These are phyloP conservation scores for Yponomeuta sedellus DNA, from an alignment of 2,888 invertebrate genomes.

Conservation along the genomic window DNA sequence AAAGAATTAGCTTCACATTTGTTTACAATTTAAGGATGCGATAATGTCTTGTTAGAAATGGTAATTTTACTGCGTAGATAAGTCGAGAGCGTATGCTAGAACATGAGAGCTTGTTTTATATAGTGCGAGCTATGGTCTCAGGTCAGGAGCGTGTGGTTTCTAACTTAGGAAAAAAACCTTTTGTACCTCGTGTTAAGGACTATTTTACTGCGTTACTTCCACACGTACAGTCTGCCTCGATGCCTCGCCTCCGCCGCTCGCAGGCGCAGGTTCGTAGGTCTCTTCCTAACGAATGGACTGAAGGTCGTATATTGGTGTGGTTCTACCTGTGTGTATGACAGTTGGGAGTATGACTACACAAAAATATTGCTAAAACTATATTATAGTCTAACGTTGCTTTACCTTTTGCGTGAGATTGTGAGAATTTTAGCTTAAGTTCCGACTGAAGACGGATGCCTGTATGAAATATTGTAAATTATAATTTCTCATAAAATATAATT, in stretches of 20 bases:
- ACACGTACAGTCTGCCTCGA: conserved; percentile 22
- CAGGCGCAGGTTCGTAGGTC: conserved; percentile 37
- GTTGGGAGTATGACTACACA: conserved; percentile 67
- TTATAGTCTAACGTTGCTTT: conserved; percentile 78
- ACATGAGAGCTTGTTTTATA: conserved; percentile 5
- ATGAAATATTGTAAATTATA: conserved; percentile 78
- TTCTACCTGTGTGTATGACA: conserved; percentile 57
- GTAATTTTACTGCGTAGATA: background rate
- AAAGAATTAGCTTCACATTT: background rate
- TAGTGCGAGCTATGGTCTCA: background rate
- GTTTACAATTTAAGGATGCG: background rate
- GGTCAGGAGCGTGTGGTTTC: background rate
- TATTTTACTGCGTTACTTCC: background rate
- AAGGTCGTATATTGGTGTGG: conserved; percentile 42
- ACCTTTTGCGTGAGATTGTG: conserved; percentile 77
- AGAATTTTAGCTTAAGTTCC: conserved; percentile 77
- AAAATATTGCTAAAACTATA: conserved; percentile 73
- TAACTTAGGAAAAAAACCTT: conserved; percentile 2
- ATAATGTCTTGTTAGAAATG: background rate
- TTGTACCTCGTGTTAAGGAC: conserved; percentile 2
- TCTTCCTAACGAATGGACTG: conserved; percentile 57
- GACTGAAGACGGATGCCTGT: conserved; percentile 77
- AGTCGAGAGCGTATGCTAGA: background rate
- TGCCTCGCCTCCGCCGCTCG: conserved; percentile 30
- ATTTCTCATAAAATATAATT: conserved; percentile 79